phyloP scores from a whole-genome alignment of 2,113 vertebrate genomes.

The Pollimyrus isidori region DNA sequence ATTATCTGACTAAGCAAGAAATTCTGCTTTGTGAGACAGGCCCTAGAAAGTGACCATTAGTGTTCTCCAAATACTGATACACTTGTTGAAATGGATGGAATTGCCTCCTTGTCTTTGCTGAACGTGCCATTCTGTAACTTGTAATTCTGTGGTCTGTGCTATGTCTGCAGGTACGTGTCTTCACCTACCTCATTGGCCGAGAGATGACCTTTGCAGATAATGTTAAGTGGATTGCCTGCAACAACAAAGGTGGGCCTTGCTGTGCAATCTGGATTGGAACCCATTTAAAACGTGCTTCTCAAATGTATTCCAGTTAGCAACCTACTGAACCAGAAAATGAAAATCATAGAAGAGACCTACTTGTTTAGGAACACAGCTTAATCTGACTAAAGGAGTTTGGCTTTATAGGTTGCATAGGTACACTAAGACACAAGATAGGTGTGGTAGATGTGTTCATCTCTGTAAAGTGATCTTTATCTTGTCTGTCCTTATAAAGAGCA shows the following conservation, averaged over 20 bases:
- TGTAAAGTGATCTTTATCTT: not conserved
- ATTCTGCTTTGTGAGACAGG: not conserved
- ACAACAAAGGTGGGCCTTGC: slow-evolving; percentile 76
- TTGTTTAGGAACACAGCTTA: not conserved
- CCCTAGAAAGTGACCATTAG: not conserved
- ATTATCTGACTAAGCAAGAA: not conserved
- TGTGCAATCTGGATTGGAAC: not conserved
- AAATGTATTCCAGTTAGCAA: not conserved
- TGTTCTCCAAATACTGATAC: not conserved
- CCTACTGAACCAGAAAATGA: not conserved
- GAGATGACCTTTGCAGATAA: slow-evolving; percentile 85
- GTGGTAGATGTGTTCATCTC: not conserved
- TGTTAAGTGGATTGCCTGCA: slow-evolving; percentile 92
- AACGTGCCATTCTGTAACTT: not conserved
- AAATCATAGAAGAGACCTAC: not conserved
- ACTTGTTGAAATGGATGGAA: not conserved
- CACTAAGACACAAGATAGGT: not conserved
- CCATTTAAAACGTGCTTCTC: not conserved
- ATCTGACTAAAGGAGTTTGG: not conserved
- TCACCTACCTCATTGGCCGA: slow-evolving; percentile 90
- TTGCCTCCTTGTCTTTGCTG: not conserved
- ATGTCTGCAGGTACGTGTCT: slow-evolving; percentile 76
- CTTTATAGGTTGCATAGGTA: not conserved
- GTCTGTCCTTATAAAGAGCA: not conserved
- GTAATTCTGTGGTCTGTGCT: not conserved